Evolutionary conservation across 2,888 invertebrate genomes (phyloP), one percentile per base, ranked within the genome.

Genomic region (Dasypogon diadema): DNA sequence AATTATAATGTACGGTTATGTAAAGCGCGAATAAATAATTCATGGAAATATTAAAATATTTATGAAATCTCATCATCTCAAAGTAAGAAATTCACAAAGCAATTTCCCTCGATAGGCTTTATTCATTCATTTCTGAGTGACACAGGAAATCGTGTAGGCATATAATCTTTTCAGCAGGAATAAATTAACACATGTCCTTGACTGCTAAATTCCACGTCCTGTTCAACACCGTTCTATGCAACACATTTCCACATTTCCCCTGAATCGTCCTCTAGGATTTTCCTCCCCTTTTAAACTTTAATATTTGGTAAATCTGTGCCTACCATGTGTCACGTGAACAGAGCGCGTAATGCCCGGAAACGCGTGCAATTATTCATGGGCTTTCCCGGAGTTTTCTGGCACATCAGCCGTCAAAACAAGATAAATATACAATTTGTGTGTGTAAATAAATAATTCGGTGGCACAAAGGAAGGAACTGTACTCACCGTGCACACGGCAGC

Each of bases 401-500:
- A 60, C 60, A 60, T 60, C 34, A 60, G 18, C 3, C 60, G 37
- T 42, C 60, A 60, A 60, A 37, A 60, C 21, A 60, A 60, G 60
- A 37, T 60, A 21, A 60, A 37, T 60, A 34, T 21, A 37, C 37
- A 60, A 37, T 37, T 42, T 60, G 60, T 60, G 21, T 18, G 37
- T 10, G 37, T 37, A 58, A 58, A 30, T 30, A 30, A 30, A 16
- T 16, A 58, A 58, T 58, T 63, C 12, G 14, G 5, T 42, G 42
- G 42, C 42, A 42, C n/a, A 42, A 12, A 42, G 6, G 16, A 22
- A 68, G 14, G 8, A 18, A 75, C 80, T 60, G 37, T 16, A 87
- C 92, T 92, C 88, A 97, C 97, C 83, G 94, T 94, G 87, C 97
- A 97, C 83, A 96, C 90, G 54, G 92, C 90, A 6, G 93, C 91